Base-by-base conservation (phyloP, 1,140 invertebrate genomes). In the Tetranychus urticae region DNA sequence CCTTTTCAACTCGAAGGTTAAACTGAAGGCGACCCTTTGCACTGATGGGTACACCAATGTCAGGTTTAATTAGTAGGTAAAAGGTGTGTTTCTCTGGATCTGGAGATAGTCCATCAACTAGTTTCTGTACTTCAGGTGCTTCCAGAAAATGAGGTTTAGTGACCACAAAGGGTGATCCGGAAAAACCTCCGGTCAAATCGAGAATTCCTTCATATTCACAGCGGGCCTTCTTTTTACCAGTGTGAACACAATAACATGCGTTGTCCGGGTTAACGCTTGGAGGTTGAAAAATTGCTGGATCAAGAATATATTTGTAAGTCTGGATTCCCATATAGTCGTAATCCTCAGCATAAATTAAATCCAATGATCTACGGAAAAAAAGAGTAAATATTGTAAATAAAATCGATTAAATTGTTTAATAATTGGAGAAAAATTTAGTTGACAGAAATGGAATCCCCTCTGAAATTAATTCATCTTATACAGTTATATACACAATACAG, bases 211-310 rank as follows among this genome's bases (percentile, higher is more conserved):
- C 33, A 31, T 14, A 33, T 46, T 45, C 39, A 47, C 42, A 58
- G 34, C 55, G 33, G 4, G 13, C 4, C 8, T 56, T 36, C 31
- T n/a, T n/a, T 31, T 33, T n/a, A 36, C 33, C 35, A 34, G 33
- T 35, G 36, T 56, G 55, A 3, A 56, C 33, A 56, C 55, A 56
- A 56, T 36, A 56, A 33, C 55, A 56, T 35, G 33, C 55, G n/a
- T 56, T 56, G 34, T 79, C 63, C 2, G 63, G 63, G 35, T 63
- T 60, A 10, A 50, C 37, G 23, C 42, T 34, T 1, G 13, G 31
- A 14, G 48, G 48, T 13, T 35, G 48, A 13, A 60, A 36, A 34
- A 60, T 14, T 10, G 39, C 36, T 36, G 60, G 46, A 4, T 36
- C 48, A 13, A 58, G 14, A 3, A 37, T 50, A 34, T 39, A 63